Evolutionary conservation across 2,797 vertebrate genomes (phyloP).

Genomic region (Mus minutoides): DNA sequence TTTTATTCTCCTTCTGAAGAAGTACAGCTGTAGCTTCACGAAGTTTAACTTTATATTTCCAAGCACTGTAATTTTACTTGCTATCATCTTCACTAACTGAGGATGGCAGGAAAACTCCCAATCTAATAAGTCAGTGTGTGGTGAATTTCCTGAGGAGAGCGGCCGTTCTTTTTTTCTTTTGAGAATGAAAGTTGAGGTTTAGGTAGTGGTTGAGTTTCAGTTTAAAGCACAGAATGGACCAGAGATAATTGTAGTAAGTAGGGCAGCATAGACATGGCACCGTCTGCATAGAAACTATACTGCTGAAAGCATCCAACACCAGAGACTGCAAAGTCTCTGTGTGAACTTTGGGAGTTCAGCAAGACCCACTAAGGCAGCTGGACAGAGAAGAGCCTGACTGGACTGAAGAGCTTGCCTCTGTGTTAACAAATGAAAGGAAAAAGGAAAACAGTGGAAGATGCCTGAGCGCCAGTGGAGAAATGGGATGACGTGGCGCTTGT

Average conservation of each 20-base stretch:
- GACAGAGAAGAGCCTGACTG: neutral
- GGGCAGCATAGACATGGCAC: neutral
- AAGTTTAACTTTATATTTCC: neutral
- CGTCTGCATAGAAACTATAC: neutral
- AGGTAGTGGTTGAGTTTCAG: neutral
- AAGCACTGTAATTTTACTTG: neutral
- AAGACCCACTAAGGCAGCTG: neutral
- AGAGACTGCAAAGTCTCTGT: neutral
- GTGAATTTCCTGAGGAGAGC: neutral
- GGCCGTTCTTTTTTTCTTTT: constrained; percentile 42
- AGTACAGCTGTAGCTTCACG: neutral
- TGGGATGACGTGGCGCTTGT: neutral
- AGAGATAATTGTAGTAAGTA: neutral
- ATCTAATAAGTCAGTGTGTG: neutral
- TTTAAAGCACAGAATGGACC: neutral
- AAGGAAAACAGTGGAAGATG: neutral
- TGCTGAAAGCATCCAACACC: neutral
- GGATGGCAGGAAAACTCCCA: neutral
- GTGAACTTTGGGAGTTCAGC: neutral
- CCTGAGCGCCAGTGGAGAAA: neutral
- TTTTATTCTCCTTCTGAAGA: constrained; percentile 17
- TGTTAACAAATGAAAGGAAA: neutral
- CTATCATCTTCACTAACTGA: neutral
- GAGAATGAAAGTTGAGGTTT: constrained; percentile 3
- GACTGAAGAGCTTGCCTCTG: neutral